Evolutionary conservation across 2,797 vertebrate genomes (phyloP).

Genomic region (Steatocranus sp.): DNA sequence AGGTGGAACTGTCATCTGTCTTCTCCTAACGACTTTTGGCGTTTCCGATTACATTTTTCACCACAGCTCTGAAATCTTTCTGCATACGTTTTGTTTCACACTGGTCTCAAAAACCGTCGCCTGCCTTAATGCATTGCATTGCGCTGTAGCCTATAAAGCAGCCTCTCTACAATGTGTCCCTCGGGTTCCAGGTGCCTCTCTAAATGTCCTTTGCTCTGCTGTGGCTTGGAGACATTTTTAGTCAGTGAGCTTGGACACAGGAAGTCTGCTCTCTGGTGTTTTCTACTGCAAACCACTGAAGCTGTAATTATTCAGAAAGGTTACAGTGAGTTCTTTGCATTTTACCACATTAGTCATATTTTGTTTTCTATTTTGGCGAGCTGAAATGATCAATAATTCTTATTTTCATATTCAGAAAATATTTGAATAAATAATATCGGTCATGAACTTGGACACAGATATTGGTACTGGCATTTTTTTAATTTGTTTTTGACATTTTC

Average conservation of each 20-base stretch:
- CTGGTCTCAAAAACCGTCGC: background rate
- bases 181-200: background rate
- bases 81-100: background rate
- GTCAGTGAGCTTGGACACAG: background rate
- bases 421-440: background rate
- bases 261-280: background rate
- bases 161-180: background rate
- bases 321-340: background rate
- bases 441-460: background rate
- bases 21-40: background rate
- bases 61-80: background rate
- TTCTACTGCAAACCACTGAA: background rate
- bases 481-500: background rate
- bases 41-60: background rate
- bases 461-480: background rate
- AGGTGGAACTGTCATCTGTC: background rate
- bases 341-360: background rate
- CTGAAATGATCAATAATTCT: background rate
- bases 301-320: background rate
- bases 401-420: background rate
- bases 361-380: background rate
- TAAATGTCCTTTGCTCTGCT: slow-evolving; percentile 14
- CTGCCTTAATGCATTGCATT: slow-evolving; percentile 1
- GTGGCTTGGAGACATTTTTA: background rate
- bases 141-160: background rate